phyloP scores from a whole-genome alignment of 2,888 invertebrate species.

The Hedychridium roseum region DNA sequence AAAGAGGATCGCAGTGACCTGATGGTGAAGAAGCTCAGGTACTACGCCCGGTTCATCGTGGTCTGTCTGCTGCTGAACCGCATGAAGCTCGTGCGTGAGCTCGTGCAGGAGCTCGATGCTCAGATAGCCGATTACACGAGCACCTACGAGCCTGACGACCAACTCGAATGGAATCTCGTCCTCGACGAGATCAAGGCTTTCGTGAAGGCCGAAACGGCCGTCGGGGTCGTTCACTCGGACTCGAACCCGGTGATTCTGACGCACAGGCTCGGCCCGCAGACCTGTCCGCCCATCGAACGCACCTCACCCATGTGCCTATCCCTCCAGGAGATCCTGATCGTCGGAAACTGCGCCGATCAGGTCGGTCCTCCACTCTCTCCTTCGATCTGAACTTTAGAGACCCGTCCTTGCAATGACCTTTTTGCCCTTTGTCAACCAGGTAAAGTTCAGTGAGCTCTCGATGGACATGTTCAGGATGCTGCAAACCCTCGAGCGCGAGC shows the following conservation, averaged over 20 bases:
- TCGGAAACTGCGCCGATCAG: conserved; percentile 94
- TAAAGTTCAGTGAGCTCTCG: conserved; percentile 95
- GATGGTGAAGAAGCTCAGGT: conserved; percentile 93
- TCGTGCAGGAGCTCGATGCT: conserved; percentile 90
- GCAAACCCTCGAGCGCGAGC: conserved; percentile 92
- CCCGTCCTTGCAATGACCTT: no score
- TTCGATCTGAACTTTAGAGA: no score
- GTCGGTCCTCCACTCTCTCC: no score
- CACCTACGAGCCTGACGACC: conserved; percentile 95
- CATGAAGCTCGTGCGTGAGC: conserved; percentile 90
- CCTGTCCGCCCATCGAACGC: conserved; percentile 88
- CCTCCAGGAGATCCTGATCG: conserved; percentile 92
- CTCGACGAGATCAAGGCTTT: conserved; percentile 94
- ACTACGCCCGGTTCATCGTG: conserved; percentile 96
- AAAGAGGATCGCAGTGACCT: conserved; percentile 94
- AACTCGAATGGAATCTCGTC: conserved; percentile 92
- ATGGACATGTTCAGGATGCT: conserved; percentile 98
- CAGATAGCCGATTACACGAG: conserved; percentile 95
- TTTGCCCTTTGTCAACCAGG: no score
- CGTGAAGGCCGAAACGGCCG: conserved; percentile 89
- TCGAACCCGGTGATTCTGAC: conserved; percentile 84
- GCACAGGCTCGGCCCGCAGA: conserved; percentile 84
- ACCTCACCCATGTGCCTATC: conserved; percentile 85
- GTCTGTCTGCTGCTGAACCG: conserved; percentile 93
- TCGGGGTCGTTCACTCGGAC: conserved; percentile 88